Conservation (phyloP, 2,113 vertebrate species). For the Myotis yumanensis region DNA sequence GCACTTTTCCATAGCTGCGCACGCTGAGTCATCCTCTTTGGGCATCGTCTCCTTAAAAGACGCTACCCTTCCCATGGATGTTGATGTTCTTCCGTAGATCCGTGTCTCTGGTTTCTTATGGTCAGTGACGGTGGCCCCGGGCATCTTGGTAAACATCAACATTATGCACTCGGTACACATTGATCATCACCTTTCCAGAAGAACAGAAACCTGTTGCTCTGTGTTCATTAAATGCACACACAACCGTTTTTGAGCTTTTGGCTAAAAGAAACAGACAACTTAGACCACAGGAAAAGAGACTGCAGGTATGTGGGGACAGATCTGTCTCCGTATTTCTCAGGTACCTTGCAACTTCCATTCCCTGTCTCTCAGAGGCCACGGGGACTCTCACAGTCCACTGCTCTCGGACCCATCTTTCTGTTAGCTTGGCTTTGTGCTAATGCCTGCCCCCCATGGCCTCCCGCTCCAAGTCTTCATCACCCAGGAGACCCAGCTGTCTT, state of each 20-base stretch:
- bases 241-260: not conserved
- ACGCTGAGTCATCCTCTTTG: not conserved
- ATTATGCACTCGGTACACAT: not conserved
- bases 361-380: not conserved
- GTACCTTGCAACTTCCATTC: not conserved
- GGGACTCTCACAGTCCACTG: not conserved
- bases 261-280: not conserved
- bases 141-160: not conserved
- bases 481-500: not conserved
- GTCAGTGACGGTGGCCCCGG: rapidly evolving
- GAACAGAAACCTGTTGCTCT: not conserved
- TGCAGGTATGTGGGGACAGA: too few relatives aligned
- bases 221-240: not conserved
- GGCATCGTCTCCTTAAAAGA: not conserved
- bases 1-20: not conserved
- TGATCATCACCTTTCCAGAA: not conserved
- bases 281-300: too few relatives aligned
- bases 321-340: not conserved
- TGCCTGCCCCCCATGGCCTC: not conserved
- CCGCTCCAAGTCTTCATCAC: too few relatives aligned
- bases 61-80: not conserved
- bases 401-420: not conserved
- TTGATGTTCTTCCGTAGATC: not conserved
- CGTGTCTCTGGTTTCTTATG: not conserved
- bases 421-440: not conserved